phyloP scores from a whole-genome alignment of 1,140 invertebrate species.

The Gryllus bimaculatus region DNA sequence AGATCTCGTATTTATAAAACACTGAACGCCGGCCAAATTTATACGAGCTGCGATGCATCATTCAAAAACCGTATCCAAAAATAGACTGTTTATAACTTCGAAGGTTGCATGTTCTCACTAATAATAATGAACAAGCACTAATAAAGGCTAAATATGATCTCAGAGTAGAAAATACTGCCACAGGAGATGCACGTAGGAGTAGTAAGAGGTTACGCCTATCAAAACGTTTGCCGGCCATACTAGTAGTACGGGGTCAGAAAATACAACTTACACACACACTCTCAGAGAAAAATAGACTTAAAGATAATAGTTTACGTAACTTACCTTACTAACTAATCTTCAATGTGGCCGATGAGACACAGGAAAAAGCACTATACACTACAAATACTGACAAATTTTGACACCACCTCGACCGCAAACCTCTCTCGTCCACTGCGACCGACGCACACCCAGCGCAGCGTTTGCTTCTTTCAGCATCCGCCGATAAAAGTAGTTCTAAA shows the following conservation, averaged over 20 bases:
- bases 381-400: not conserved
- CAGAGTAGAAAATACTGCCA: not conserved
- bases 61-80: not conserved
- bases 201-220: not conserved
- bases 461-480: not conserved
- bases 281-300: not conserved
- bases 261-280: not conserved
- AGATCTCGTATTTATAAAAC: not conserved
- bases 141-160: not conserved
- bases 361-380: not conserved
- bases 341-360: not conserved
- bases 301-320: not conserved
- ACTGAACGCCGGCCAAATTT: conserved; percentile 3
- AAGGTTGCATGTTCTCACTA: not conserved
- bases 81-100: not conserved
- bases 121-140: not conserved
- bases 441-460: not conserved
- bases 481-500: not conserved
- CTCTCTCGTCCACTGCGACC: not conserved
- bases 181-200: not conserved
- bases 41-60: not conserved
- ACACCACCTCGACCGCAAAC: not conserved
- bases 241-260: not conserved
- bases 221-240: not conserved
- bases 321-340: conserved; percentile 1